Conservation (phyloP, 2,113 vertebrate genomes). For the Petromus typicus region DNA sequence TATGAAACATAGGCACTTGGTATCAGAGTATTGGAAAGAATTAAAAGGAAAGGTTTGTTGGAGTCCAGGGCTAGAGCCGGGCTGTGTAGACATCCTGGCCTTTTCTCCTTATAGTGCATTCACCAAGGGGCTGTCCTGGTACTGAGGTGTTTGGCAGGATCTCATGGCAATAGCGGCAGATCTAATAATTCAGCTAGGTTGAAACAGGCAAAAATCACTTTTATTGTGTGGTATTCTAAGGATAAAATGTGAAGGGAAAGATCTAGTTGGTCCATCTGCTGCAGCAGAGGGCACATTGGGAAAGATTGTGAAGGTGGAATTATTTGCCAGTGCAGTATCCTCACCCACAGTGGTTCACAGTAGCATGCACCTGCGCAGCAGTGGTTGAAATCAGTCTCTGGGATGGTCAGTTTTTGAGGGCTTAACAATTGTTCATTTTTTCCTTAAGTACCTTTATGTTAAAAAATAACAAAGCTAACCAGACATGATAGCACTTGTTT, state of each 20-base stretch:
- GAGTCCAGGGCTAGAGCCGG: neutral
- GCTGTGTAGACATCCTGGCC: fast-evolving
- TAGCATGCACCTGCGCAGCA: neutral
- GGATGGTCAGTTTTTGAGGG: neutral
- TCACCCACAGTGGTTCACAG: fast-evolving
- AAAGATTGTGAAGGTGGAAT: neutral
- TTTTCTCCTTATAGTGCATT: neutral
- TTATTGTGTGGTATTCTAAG: neutral
- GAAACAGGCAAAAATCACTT: neutral
- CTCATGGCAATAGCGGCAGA: neutral
- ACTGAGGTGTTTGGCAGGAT: neutral
- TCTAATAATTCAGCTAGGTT: neutral
- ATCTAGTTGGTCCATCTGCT: neutral
- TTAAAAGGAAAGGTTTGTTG: neutral
- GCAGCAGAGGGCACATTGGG: neutral
- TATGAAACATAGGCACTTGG: neutral
- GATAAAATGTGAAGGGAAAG: neutral
- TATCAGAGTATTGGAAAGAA: neutral
- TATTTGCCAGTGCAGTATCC: neutral
- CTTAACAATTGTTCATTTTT: neutral
- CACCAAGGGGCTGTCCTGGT: neutral
- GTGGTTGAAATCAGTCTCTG: neutral
- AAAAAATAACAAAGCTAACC: neutral
- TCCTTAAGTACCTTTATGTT: neutral
- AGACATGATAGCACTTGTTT: neutral